phyloP scores from a whole-genome alignment of 37 sponge, comb jelly and placozoan species.

The Theonella swinhoei region DNA sequence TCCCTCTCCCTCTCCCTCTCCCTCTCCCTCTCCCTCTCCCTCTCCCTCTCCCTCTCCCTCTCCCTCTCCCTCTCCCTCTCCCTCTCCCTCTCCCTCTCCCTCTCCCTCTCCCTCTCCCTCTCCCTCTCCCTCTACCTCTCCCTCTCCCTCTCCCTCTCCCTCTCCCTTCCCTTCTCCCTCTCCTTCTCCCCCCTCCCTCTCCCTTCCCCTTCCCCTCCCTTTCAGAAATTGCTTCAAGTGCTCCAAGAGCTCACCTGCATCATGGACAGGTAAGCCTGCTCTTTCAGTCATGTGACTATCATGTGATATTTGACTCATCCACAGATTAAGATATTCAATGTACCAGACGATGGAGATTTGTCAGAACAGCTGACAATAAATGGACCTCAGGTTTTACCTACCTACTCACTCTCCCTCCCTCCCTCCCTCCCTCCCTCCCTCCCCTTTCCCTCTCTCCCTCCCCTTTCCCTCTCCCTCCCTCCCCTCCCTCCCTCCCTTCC shows the following conservation, averaged over 20 bases:
- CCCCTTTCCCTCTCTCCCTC: background rate
- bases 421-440: background rate
- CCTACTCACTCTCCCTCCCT: background rate
- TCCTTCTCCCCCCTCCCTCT: slow-evolving; percentile 4
- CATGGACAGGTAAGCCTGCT: slow-evolving; percentile 32
- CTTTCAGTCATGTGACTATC: background rate
- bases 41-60: background rate
- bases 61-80: background rate
- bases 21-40: background rate
- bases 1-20: background rate
- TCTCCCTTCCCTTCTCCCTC: background rate
- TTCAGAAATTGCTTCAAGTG: slow-evolving; percentile 44
- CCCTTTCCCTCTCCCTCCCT: background rate
- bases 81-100: slow-evolving; percentile 14
- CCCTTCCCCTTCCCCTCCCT: background rate
- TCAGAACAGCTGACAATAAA: background rate
- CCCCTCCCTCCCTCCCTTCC: background rate
- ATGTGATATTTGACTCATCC: too few relatives aligned
- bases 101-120: background rate
- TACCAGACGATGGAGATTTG: background rate
- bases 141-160: slow-evolving; percentile 4
- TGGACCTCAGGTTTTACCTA: background rate
- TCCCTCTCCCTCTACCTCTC: too few relatives aligned
- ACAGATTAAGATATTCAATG: background rate
- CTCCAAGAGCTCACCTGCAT: slow-evolving; percentile 31